These are phyloP conservation scores for Achlya flavicornis DNA, from an alignment of 2,888 invertebrate species.

Conservation along the genomic window DNA sequence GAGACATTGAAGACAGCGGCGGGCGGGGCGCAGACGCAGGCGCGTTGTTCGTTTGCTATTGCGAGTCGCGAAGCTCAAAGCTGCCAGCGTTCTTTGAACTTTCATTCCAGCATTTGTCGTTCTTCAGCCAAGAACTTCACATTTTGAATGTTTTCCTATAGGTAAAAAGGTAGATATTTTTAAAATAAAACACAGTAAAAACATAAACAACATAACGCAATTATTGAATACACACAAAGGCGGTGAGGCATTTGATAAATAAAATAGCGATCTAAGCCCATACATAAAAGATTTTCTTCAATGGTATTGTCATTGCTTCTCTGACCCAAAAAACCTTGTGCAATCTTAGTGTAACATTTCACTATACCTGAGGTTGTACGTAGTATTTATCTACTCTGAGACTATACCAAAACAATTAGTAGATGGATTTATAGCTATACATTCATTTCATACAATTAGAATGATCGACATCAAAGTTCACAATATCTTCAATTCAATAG, in stretches of 20 bases:
- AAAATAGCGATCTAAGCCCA: no score
- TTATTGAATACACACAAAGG: no score
- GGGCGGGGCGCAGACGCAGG: slow-evolving; percentile 13
- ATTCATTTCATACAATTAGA: background rate
- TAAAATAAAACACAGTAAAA: no score
- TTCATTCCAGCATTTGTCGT: slow-evolving; percentile 44
- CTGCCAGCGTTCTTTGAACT: slow-evolving; percentile 51
- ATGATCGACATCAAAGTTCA: background rate
- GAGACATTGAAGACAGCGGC: slow-evolving; percentile 22
- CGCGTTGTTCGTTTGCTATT: slow-evolving; percentile 9
- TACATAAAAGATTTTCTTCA: background rate
- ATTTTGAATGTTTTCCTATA: slow-evolving; percentile 25
- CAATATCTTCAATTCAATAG: background rate
- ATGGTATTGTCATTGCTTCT: slow-evolving; percentile 24
- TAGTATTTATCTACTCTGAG: no score
- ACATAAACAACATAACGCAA: no score
- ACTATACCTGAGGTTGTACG: no score
- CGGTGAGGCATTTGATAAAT: no score
- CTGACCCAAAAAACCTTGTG: slow-evolving; percentile 35
- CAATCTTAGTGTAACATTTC: background rate
- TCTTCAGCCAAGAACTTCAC: background rate
- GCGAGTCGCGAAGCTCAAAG: slow-evolving; percentile 19
- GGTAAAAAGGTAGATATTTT: background rate
- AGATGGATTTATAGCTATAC: background rate
- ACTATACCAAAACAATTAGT: background rate